Base-by-base conservation (phyloP, 2,797 vertebrate species). In the Myotis planiceps region DNA sequence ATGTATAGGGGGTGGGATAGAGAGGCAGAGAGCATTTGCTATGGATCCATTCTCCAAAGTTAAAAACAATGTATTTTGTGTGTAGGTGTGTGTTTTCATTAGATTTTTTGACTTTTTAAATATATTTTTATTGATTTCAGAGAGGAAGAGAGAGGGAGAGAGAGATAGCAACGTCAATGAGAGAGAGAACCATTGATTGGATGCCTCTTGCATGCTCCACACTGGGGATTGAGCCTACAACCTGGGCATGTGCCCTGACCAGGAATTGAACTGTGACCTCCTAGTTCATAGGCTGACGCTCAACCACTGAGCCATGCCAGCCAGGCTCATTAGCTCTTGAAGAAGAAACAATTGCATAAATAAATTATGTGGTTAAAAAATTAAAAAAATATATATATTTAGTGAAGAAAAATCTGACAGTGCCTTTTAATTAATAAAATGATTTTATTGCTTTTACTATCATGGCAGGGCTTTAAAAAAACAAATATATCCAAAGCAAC, bases 381-480 rank as follows among this genome's bases (percentile, higher is more conserved):
- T 71, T 19, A 29, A 92, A 10, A 55, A 25, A 10, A 83, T 68
- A 51, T 15, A 32, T 58, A 60, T 71, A 27, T 86, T 81, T 76
- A 27, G 45, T 78, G 27, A 68, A 68, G 29, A 82, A 95, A 96
- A 93, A 32, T 60, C 6, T 88, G 49, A n/a, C 78, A 87, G 37
- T 88, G 14, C 68, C n/a, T 95, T 96, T 95, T 37, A 90, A 78
- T 79, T 66, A 85, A 19, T 83, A 69, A 71, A 95, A 92, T 10
- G 25, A 5, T 79, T 89, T 66, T 51, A 29, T 47, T 85, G 58
- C 42, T 91, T 66, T 92, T 66, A 69, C n/a, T 80, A 60, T 94
- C 34, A 68, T n/a, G 69, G 47, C 12, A 81, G 32, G 75, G 42
- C 10, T 86, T 94, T 76, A 92, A 23, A 76, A 85, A 82, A 88